A percentile compares a stretch with the other conserved stretches of the same genome.
phyloP scores from a whole-genome alignment of 2,888 invertebrate species.

The Leptogaster cylindrica region DNA sequence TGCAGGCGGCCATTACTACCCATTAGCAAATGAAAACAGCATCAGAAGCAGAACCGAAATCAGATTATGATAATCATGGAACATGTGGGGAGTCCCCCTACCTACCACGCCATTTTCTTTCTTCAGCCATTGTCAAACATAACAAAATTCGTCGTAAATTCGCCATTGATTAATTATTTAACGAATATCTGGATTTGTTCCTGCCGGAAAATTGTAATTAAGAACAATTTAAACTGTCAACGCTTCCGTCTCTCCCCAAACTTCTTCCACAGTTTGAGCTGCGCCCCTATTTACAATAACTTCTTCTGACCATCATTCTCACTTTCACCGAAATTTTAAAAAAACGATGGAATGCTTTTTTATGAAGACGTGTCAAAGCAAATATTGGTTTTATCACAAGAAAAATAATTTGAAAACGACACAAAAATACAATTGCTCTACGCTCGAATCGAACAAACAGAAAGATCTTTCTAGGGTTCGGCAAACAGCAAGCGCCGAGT shows the following conservation, averaged over 20 bases:
- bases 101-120: no score
- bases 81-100: no score
- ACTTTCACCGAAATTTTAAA: constrained; percentile 16
- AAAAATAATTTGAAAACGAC: constrained; percentile 10
- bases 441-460: constrained; percentile 15
- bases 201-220: no score
- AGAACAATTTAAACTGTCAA: no score
- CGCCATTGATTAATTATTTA: no score
- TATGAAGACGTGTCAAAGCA: constrained; percentile 7
- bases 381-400: constrained; percentile 16
- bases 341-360: constrained; percentile 7
- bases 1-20: constrained; percentile 39
- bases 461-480: background rate
- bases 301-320: no score
- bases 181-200: no score
- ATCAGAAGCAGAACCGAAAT: constrained; percentile 38
- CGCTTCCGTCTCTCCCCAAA: no score
- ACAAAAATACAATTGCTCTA: constrained; percentile 8
- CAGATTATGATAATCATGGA: constrained; percentile 45
- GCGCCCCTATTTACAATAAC: no score
- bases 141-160: no score
- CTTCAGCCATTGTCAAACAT: no score
- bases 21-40: constrained; percentile 45
- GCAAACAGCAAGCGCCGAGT: constrained; percentile 3
- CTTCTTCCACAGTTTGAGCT: no score